Conservation (phyloP, 2,113 vertebrate species). For the Gallinago jamesoni region DNA sequence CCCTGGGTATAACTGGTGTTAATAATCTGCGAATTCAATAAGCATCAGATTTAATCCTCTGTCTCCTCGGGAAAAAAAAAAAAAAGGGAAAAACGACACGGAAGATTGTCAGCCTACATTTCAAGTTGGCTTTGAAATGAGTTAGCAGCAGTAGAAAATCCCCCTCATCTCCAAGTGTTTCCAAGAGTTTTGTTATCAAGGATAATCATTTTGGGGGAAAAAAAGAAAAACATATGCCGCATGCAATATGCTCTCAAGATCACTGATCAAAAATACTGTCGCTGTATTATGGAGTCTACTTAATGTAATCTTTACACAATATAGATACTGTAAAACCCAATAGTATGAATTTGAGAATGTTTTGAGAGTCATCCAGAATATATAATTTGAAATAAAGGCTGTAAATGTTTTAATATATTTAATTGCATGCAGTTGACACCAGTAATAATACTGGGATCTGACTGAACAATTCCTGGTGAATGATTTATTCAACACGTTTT, state of each 20-base stretch:
- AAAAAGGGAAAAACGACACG: not conserved
- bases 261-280: not conserved
- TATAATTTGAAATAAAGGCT: not conserved
- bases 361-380: constrained; percentile 7
- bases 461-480: not conserved
- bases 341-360: not conserved
- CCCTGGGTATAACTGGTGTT: not conserved
- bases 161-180: constrained; percentile 17
- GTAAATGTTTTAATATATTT: not conserved
- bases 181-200: constrained; percentile 27
- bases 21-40: constrained; percentile 5
- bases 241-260: not conserved
- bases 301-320: not conserved
- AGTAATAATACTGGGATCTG: not conserved
- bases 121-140: constrained; percentile 14
- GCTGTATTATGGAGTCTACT: not conserved
- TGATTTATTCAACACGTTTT: constrained; percentile 16
- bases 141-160: constrained; percentile 1
- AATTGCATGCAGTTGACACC: not conserved
- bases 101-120: not conserved
- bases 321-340: not conserved
- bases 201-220: not conserved
- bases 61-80: not conserved
- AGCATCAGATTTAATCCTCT: not conserved
- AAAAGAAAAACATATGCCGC: not conserved